Base-by-base conservation (phyloP, 2,113 vertebrate species). In the Takifugu bimaculatus region DNA sequence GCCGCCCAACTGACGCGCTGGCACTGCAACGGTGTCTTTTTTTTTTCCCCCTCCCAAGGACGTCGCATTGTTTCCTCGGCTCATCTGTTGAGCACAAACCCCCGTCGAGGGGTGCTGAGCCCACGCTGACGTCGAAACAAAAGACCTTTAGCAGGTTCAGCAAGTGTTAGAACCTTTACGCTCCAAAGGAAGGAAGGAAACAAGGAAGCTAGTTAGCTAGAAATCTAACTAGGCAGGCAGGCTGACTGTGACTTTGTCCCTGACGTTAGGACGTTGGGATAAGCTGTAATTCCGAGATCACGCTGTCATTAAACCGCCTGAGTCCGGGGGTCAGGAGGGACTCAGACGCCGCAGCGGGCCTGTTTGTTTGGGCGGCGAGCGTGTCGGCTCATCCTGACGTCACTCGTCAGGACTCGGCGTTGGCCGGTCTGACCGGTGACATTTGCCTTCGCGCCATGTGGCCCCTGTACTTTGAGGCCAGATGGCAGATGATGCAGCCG, bases 371-470 rank as follows among this genome's bases (percentile, higher is more conserved):
- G 68, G 66, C 72, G 35, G 57, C 29, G 65, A 49, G 65, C 55
- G 70, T 70, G 74, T 77, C 66, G 80, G 67, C 75, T 59, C 68
- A 76, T 74, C 68, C 72, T 89, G 80, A 88, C 76, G 79, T 89
- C 79, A 88, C 77, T 73, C 77, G 68, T 74, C 69, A 39, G 74
- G 60, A 80, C 76, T 84, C 85, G 82, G 88, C 85, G 75, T 65
- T 64, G 74, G 77, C 61, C 54, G 66, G 79, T 64, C 78, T 69
- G 78, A 71, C 78, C 77, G 48, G 67, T 89, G 87, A 83, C 87
- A 89, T 90, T 90, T 90, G 87, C 86, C 88, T 76, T 73, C 82
- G 54, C 87, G 78, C 86, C 85, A 89, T 86, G 86, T 79, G 79
- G 86, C 83, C 82, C 66, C 70, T 79, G 78, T 77, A 64, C 81